Evolutionary conservation across 2,797 vertebrate species (phyloP), one percentile per base, ranked within the genome.

Genomic region (Hoplostethus mediterraneus): DNA sequence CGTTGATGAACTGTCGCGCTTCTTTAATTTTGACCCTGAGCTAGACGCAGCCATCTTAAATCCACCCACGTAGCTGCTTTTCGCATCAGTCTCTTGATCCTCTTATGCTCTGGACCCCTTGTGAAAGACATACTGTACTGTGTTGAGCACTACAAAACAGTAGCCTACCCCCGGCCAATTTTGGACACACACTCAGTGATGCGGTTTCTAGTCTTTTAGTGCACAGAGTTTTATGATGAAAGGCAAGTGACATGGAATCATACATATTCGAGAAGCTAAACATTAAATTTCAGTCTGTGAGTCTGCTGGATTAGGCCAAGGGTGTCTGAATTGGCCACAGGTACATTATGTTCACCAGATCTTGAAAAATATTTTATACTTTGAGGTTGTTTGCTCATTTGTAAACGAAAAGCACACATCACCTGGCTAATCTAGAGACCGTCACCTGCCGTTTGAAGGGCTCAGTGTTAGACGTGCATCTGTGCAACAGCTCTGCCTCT

Each of bases 1-100:
- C 30, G 64, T 21, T 82, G 81, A 90, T 77, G 85, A 83, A 68
- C 83, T 79, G 83, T 77, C 52, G 16, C 72, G 73, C 82, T 63
- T 82, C 81, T 77, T 81, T 52, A 55, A 67, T 67, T 71, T 25
- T 47, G 62, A 68, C 67, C 84, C 60, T 6, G 21, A 68, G 67
- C 28, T 66, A 73, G 75, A 67, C 59, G 21, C 45, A 51, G 7
- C 61, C 63, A 8, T 60, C 28, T 61, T 54, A 5, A 67, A 55
- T 49, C 63, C 44, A n/a, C 83, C 82, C 68, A 74, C 65, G 28
- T 0, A 17, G 13, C 83, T 90, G 90, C 16, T 89, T 85, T 89
- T 73, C 75, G 52, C 81, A 89, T 90, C 74, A 89, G 77, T 2
- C 73, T 69, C 63, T 42, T 66, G 61, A 16, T 61, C 38, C 33